Evolutionary conservation across 2,888 invertebrate species (phyloP).

Genomic region (Hypomecis atomaria): DNA sequence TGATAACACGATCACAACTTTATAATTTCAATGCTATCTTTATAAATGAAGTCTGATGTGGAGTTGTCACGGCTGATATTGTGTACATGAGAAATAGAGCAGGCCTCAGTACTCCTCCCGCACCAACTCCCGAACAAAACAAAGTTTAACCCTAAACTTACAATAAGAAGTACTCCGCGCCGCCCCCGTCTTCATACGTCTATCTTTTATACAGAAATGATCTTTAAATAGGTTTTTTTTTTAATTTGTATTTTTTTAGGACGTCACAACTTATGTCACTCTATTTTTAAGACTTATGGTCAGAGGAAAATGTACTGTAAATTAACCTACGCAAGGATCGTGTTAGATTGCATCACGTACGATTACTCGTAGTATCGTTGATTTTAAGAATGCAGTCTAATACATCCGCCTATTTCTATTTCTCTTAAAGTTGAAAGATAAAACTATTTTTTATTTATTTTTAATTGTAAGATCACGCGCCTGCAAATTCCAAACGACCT

Average conservation of each 20-base stretch:
- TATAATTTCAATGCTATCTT: neutral
- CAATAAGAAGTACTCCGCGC: conserved; percentile 54
- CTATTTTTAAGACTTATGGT: conserved; percentile 63
- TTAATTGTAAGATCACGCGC: conserved; percentile 34
- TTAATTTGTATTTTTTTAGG: conserved; percentile 60
- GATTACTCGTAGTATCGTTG: conserved; percentile 13
- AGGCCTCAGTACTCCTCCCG: conserved; percentile 14
- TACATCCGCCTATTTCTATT: conserved; percentile 56
- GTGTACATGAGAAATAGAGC: neutral
- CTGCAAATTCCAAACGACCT: conserved; percentile 30
- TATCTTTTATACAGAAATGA: conserved; percentile 72
- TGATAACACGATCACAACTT: no score
- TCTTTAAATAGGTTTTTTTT: conserved; percentile 71
- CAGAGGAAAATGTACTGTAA: conserved; percentile 70
- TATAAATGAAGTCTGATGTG: neutral
- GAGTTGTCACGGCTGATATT: neutral
- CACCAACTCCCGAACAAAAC: conserved; percentile 30
- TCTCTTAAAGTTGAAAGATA: conserved; percentile 59
- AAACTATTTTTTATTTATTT: conserved; percentile 47
- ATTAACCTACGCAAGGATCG: conserved; percentile 60
- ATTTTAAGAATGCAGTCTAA: conserved; percentile 38
- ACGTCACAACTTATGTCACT: conserved; percentile 77
- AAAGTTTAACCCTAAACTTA: conserved; percentile 64
- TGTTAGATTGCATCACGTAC: conserved; percentile 53
- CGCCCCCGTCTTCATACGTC: conserved; percentile 68